Evolutionary conservation across 2,797 vertebrate species (phyloP), one percentile per base, ranked within the genome.

Genomic region (Muscicapa comitata): DNA sequence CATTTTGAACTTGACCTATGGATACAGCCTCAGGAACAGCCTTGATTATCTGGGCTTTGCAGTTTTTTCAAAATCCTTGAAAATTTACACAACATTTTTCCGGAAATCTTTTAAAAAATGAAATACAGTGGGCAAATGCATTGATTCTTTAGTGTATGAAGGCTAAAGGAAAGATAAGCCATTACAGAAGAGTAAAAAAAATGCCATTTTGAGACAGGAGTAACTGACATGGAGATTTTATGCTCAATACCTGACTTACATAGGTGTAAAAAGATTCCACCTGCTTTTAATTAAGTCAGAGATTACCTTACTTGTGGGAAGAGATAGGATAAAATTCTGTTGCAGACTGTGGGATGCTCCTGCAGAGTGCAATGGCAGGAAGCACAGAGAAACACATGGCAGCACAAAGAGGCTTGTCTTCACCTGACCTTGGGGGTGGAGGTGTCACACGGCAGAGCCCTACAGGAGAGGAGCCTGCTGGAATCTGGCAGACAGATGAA

Each of bases 391-490:
- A 14, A 12, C 51, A 31, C 29, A 31, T 8, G 29, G 51, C 9
- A 15, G 47, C 47, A 26, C 47, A 26, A 24, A 20, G 50, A 54
- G 21, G 2, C 8, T 42, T 65, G 17, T 31, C 13, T 31, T 6
- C 2, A 2, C 17, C 19, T 45, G n/a, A 37, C 6, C 38, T 24
- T 25, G n/a, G 26, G 1, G 26, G 2, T 45, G 6, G n/a, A 31
- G 17, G 10, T 31, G n/a, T 6, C 31, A 29, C 3, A 1, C 0
- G 2, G 5, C 16, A 54, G 7, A 29, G 26, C 26, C 20, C 13
- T 11, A 6, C 0, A 3, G 20, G n/a, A 54, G 26, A 77, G 5
- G 7, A 35, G 4, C 6, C 13, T 19, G 20, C 10, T 2, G 2
- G 59, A 31, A 54, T 12, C n/a, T 54, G 20, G 15, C 13, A 35